Conservation (phyloP, 2,113 vertebrate species). For the Phocoena phocoena region DNA sequence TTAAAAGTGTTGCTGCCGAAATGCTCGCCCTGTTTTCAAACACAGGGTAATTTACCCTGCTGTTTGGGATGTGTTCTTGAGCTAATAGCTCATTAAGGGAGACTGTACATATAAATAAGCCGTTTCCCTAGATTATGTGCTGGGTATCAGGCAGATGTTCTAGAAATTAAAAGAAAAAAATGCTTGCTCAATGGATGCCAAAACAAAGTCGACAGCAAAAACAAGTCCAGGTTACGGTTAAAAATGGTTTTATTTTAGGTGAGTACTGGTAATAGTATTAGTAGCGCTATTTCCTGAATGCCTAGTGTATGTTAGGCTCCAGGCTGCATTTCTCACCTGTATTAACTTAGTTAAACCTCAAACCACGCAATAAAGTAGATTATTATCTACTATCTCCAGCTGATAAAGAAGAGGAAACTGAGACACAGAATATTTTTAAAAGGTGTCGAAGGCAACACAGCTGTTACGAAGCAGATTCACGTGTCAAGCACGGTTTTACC, state of each 20-base stretch:
- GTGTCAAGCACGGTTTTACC: neutral
- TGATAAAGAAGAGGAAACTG: neutral
- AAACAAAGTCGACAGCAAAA: neutral
- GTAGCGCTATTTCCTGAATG: rapidly evolving
- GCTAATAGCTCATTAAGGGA: neutral
- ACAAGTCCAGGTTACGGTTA: neutral
- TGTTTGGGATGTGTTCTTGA: neutral
- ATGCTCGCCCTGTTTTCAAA: constrained; percentile 24
- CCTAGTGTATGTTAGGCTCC: neutral
- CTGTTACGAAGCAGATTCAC: too few relatives aligned
- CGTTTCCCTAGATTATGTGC: neutral
- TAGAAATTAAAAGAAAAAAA: neutral
- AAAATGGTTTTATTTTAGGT: neutral
- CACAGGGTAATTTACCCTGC: neutral
- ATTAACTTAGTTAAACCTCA: neutral
- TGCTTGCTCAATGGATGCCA: neutral
- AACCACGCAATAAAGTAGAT: rapidly evolving
- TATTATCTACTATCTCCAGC: neutral
- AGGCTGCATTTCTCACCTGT: neutral
- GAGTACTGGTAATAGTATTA: too few relatives aligned
- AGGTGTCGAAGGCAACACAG: neutral
- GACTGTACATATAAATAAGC: neutral
- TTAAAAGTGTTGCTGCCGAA: constrained; percentile 3
- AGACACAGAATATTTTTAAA: neutral
- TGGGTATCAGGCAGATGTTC: neutral